Evolutionary conservation across 2,888 invertebrate genomes (phyloP).

Genomic region (Zele albiditarsus): DNA sequence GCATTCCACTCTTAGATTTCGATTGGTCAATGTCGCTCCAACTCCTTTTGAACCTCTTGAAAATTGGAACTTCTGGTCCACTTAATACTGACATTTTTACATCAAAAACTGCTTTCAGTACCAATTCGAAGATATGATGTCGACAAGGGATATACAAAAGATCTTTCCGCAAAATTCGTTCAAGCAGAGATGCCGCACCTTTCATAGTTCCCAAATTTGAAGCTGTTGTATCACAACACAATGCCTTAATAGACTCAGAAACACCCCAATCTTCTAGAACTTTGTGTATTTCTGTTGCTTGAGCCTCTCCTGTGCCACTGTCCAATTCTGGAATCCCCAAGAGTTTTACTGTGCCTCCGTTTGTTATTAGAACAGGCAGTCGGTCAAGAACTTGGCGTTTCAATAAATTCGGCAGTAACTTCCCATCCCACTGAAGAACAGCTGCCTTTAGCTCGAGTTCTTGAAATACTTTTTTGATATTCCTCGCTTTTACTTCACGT

Average conservation of each 20-base stretch:
- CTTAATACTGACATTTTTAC: conserved; percentile 46
- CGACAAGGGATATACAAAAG: conserved; percentile 53
- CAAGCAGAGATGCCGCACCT: conserved; percentile 52
- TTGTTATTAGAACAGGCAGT: conserved; percentile 50
- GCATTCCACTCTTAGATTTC: conserved; percentile 32
- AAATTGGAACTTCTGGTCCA: conserved; percentile 51
- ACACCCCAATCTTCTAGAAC: conserved; percentile 50
- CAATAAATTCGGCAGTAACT: conserved; percentile 46
- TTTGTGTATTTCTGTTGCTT: conserved; percentile 42
- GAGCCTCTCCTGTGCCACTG: conserved; percentile 45
- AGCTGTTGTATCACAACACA: conserved; percentile 57
- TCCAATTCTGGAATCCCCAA: conserved; percentile 47
- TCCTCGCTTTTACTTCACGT: conserved; percentile 42
- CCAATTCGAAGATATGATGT: conserved; percentile 57
- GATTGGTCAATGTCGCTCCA: conserved; percentile 47
- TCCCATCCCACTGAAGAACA: conserved; percentile 58
- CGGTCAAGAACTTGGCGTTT: conserved; percentile 46
- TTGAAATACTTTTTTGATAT: conserved; percentile 47
- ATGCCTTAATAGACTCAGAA: conserved; percentile 46
- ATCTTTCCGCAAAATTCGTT: conserved; percentile 50
- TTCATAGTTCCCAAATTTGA: conserved; percentile 55
- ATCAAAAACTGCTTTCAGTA: conserved; percentile 53
- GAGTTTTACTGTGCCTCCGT: conserved; percentile 49
- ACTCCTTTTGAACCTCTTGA: conserved; percentile 47
- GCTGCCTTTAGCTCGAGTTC: conserved; percentile 44